These are phyloP conservation scores for Cancer borealis DNA, from an alignment of 2,888 invertebrate species.

Conservation along the genomic window DNA sequence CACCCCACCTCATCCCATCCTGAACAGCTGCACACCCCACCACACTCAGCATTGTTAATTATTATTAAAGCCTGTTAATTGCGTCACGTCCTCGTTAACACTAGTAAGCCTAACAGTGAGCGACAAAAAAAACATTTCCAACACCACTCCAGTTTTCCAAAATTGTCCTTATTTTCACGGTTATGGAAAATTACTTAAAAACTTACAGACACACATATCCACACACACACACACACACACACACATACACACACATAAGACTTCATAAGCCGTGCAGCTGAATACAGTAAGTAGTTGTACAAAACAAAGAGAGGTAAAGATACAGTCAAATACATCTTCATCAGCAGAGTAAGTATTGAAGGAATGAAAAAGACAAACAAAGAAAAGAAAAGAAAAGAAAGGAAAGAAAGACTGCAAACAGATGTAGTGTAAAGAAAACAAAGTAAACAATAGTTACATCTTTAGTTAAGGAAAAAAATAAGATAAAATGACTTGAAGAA, in stretches of 20 bases:
- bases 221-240: neutral
- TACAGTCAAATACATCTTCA: too few relatives aligned
- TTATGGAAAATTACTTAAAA: neutral
- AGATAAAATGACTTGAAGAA: too few relatives aligned
- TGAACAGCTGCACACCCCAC: neutral
- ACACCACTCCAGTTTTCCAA: neutral
- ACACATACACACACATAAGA: constrained; percentile 26
- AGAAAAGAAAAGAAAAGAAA: too few relatives aligned
- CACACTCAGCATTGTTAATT: constrained; percentile 24
- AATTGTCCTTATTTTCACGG: too few relatives aligned
- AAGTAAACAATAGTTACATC: too few relatives aligned
- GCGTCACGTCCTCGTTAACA: neutral
- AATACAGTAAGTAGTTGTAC: too few relatives aligned
- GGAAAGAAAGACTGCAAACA: too few relatives aligned
- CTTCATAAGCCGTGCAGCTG: neutral
- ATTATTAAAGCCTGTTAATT: neutral
- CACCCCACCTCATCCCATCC: neutral
- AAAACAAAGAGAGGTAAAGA: too few relatives aligned
- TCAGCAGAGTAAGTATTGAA: too few relatives aligned
- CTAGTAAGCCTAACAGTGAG: neutral
- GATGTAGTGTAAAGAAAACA: too few relatives aligned
- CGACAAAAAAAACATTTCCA: neutral
- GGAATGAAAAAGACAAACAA: too few relatives aligned
- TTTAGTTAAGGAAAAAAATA: too few relatives aligned
- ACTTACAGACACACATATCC: neutral